Base-by-base conservation (phyloP, 1,140 invertebrate species). In the Pseudoatta argentina region DNA sequence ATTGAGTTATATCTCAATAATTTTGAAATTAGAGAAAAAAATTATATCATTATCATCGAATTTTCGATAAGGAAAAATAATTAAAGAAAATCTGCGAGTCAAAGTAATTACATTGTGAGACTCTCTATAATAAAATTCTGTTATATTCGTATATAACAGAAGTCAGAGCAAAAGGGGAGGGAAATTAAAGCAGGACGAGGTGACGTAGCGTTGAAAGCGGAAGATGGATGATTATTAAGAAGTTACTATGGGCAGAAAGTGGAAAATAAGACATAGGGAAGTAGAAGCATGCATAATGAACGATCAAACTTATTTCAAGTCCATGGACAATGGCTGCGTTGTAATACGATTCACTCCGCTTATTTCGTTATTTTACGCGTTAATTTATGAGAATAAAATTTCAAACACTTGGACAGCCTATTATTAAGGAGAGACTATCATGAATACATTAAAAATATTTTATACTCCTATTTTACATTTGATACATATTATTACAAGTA, bases 151-250 rank as follows among this genome's bases (percentile, higher is more conserved):
- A 67, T 34, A 69, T 69, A 34, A 82, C 12, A 61, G 53, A 48
- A 75, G 55, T 83, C 39, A 39, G 24, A 61, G 48, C 27, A 48
- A 64, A 67, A 30, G 34, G 1, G 30, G 3, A 57, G 2, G 39
- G 8, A 67, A 78, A 85, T 39, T 66, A 18, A 57, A 59, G 18
- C 16, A 27, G 21, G 18, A n/a, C 21, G 63, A 79, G 30, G 51
- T 79, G 64, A 78, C 75, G 53, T 67, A 86, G 39, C 24, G 79
- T 75, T 73, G 79, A 83, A 83, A 83, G 69, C 69, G 55, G 79
- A 83, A 83, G 79, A 83, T 83, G 57, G 79, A 83, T 83, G 79
- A 83, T 83, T 83, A 83, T 83, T 83, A 83, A 83, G 69, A 83
- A 83, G 79, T 83, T 83, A 83, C 69, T 55, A 51, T 55, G 30